Conservation (phyloP, 2,113 vertebrate genomes). For the Ondatra zibethicus region DNA sequence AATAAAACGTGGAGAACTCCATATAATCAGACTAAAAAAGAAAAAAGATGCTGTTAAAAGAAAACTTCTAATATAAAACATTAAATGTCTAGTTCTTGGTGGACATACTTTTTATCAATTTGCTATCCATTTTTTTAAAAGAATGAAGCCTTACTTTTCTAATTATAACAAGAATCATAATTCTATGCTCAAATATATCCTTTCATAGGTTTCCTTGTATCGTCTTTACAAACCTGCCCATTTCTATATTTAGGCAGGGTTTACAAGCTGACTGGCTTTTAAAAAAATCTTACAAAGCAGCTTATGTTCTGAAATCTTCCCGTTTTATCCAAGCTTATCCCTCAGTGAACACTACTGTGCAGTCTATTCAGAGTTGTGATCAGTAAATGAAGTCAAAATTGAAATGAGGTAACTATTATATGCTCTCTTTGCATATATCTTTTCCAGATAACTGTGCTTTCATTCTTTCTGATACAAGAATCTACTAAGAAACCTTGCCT, state of each 20-base stretch:
- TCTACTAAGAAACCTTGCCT: neutral
- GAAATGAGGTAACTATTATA: slow-evolving; percentile 36
- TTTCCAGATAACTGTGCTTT: slow-evolving; percentile 44
- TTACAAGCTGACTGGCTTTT: slow-evolving; percentile 38
- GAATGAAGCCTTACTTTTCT: slow-evolving; percentile 24
- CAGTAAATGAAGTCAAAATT: slow-evolving; percentile 68
- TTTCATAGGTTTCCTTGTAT: neutral
- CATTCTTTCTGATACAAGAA: slow-evolving; percentile 41
- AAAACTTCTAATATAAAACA: slow-evolving; percentile 55
- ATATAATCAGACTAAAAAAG: neutral
- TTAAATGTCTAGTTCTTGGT: slow-evolving; percentile 12
- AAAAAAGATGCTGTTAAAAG: neutral
- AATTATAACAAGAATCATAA: slow-evolving; percentile 33
- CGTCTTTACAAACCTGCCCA: slow-evolving; percentile 18
- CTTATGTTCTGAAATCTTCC: slow-evolving; percentile 72
- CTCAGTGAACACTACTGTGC: slow-evolving; percentile 34
- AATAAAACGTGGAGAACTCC: neutral
- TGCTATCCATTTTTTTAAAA: slow-evolving; percentile 27
- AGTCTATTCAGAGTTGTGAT: slow-evolving; percentile 56
- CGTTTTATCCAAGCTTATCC: slow-evolving; percentile 70
- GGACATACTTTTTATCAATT: neutral
- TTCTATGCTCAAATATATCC: slow-evolving; percentile 14
- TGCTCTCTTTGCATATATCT: neutral
- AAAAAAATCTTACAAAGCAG: slow-evolving; percentile 65
- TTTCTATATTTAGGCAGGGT: slow-evolving; percentile 68